A percentile compares a stretch with the other conserved stretches of the same genome.
phyloP scores from a whole-genome alignment of 2,113 vertebrate genomes.

The Tragelaphus strepsiceros region DNA sequence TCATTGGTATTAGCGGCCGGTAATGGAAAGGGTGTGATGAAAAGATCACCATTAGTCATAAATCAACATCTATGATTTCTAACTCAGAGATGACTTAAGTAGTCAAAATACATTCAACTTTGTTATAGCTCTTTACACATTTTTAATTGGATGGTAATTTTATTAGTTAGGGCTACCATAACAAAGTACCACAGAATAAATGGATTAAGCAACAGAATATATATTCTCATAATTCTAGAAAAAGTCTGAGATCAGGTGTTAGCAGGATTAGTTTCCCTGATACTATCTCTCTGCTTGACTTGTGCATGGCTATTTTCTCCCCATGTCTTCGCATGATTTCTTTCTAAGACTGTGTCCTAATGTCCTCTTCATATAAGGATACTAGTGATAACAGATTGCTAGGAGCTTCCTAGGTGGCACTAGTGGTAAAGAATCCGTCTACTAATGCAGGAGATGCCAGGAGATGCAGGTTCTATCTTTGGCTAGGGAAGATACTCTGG shows the following conservation, averaged over 20 bases:
- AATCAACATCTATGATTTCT: neutral
- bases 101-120: neutral
- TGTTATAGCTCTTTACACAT: neutral
- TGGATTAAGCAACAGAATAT: neutral
- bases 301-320: rapidly evolving
- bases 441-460: neutral
- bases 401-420: neutral
- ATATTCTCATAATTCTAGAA: neutral
- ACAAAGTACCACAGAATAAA: neutral
- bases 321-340: neutral
- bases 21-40: neutral
- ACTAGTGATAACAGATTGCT: neutral
- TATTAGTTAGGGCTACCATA: neutral
- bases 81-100: neutral
- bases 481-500: neutral
- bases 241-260: neutral
- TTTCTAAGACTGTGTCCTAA: neutral
- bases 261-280: neutral
- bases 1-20: neutral
- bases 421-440: neutral
- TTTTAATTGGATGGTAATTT: neutral
- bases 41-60: neutral
- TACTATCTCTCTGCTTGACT: neutral
- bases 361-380: neutral
- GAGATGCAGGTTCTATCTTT: neutral